These are phyloP conservation scores for Otus sunia DNA, from an alignment of 2,113 vertebrate species.

Conservation along the genomic window DNA sequence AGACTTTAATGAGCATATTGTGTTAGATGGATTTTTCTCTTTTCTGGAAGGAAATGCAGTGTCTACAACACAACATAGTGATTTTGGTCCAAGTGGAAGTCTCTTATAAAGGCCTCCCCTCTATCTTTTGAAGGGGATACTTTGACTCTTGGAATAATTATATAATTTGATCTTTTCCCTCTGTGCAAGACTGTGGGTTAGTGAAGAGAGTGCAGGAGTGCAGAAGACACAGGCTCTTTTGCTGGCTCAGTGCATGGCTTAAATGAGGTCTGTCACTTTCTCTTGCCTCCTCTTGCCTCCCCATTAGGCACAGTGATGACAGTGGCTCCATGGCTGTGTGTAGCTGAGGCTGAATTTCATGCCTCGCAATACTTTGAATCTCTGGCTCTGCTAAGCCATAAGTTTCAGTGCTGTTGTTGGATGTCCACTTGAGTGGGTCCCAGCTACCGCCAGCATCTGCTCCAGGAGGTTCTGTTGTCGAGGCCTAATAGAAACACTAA, in stretches of 20 bases:
- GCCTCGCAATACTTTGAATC: not conserved
- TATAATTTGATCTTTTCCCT: not conserved
- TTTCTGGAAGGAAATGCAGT: not conserved
- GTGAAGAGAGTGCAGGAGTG: not conserved
- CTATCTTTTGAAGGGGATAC: not conserved
- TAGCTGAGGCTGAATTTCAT: not conserved
- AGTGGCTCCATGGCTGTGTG: not conserved
- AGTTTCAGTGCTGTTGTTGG: not conserved
- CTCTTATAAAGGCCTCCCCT: not conserved
- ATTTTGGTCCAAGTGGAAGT: not conserved
- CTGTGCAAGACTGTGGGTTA: not conserved
- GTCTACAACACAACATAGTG: not conserved
- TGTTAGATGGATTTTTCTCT: not conserved
- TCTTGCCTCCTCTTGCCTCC: too few species aligned
- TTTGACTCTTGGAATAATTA: not conserved
- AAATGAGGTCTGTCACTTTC: not conserved
- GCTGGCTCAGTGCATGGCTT: not conserved
- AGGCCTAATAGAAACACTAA: not conserved
- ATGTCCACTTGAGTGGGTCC: not conserved
- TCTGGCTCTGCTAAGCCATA: not conserved
- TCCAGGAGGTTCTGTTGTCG: not conserved
- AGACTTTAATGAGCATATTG: not conserved
- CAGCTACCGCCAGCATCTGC: accelerated
- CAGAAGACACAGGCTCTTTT: not conserved
- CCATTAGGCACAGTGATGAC: not conserved